A percentile compares a stretch with the other conserved stretches of the same genome.
Evolutionary conservation across 2,888 invertebrate species (phyloP).

Genomic region (Trichacis sp.): DNA sequence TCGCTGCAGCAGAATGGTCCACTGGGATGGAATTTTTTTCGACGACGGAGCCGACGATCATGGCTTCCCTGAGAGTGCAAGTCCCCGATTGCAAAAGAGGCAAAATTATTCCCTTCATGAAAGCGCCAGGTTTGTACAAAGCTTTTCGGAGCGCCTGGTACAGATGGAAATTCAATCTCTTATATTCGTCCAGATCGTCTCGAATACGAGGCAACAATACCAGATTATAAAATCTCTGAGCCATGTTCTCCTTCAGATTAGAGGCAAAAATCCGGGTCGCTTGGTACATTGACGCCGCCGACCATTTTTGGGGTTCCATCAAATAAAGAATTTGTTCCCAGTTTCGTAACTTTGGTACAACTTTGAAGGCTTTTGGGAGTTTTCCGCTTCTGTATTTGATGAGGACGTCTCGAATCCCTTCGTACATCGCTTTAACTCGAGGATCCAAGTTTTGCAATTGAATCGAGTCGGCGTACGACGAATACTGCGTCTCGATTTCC

Average conservation of each 20-base stretch:
- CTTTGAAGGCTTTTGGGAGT: slow-evolving; percentile 97
- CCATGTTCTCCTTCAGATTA: slow-evolving; percentile 95
- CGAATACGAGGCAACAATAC: slow-evolving; percentile 92
- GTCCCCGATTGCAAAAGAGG: slow-evolving; percentile 87
- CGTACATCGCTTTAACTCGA: slow-evolving; percentile 86
- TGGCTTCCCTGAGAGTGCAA: slow-evolving; percentile 95
- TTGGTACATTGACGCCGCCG: slow-evolving; percentile 97
- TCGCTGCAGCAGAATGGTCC: slow-evolving; percentile 93
- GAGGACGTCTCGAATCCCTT: slow-evolving; percentile 89
- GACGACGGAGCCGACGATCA: slow-evolving; percentile 92
- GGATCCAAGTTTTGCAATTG: slow-evolving; percentile 89
- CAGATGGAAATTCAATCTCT: slow-evolving; percentile 94
- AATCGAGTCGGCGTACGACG: slow-evolving; percentile 82
- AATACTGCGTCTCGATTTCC: slow-evolving; percentile 87
- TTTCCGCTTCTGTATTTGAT: slow-evolving; percentile 93
- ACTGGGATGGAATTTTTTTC: slow-evolving; percentile 93
- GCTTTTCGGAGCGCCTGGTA: slow-evolving; percentile 94
- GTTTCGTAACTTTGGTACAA: slow-evolving; percentile 90
- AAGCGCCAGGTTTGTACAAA: slow-evolving; percentile 96
- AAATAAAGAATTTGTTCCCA: slow-evolving; percentile 94
- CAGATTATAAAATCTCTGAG: slow-evolving; percentile 93
- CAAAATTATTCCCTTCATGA: slow-evolving; percentile 91
- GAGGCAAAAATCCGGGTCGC: slow-evolving; percentile 97
- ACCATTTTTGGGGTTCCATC: slow-evolving; percentile 93
- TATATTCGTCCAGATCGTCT: slow-evolving; percentile 96